phyloP scores from a whole-genome alignment of 2,113 vertebrate genomes.

The Marmota flaviventris region DNA sequence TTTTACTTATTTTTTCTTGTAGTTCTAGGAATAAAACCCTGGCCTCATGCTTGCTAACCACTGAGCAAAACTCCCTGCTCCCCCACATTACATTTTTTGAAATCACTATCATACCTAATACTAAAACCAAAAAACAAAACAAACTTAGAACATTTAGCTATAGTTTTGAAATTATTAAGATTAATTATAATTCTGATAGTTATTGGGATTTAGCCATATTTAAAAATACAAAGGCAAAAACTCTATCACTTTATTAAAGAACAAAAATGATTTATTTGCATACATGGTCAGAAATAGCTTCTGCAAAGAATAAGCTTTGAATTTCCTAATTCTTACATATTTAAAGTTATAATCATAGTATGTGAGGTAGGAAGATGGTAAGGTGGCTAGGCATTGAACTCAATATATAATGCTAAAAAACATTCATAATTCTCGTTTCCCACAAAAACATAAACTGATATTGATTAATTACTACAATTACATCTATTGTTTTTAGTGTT shows the following conservation, averaged over 20 bases:
- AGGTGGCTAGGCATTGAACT: not conserved
- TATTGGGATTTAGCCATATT: constrained; percentile 12
- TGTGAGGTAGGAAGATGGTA: not conserved
- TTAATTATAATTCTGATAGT: constrained; percentile 14
- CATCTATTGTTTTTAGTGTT: not conserved
- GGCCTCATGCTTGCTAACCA: not conserved
- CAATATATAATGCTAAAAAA: not conserved
- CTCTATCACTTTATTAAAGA: not conserved
- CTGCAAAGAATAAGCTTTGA: not conserved
- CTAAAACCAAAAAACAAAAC: not conserved
- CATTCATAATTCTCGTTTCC: not conserved
- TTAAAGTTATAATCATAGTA: not conserved
- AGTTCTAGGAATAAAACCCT: not conserved
- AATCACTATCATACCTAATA: not conserved
- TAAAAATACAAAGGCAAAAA: constrained; percentile 50
- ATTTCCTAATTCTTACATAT: constrained; percentile 24
- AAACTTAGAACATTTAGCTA: not conserved
- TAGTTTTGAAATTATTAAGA: constrained; percentile 49
- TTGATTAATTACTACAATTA: constrained; percentile 24
- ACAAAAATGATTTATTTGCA: constrained; percentile 18
- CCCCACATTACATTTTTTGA: not conserved
- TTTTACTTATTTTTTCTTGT: not conserved
- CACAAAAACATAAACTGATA: constrained; percentile 20
- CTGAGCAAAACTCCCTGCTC: not conserved
- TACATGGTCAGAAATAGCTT: constrained; percentile 33